These are phyloP conservation scores for Mythimna loreyi DNA, from an alignment of 2,888 invertebrate genomes.

Conservation along the genomic window DNA sequence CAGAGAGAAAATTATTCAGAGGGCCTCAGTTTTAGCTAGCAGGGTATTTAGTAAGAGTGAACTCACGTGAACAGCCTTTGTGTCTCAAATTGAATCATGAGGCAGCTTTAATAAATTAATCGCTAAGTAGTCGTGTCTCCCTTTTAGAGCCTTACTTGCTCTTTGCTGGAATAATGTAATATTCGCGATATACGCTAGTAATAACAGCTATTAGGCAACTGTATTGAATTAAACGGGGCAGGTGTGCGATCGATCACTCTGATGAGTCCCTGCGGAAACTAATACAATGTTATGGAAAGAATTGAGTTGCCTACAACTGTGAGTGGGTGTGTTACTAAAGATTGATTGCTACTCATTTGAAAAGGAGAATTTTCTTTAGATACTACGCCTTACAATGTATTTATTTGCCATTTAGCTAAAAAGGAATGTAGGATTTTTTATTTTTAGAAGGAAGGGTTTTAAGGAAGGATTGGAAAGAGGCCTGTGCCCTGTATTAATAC, in stretches of 20 bases:
- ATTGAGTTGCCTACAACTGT: conserved; percentile 53
- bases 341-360: conserved; percentile 57
- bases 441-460: too few species aligned
- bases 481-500: too few species aligned
- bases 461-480: too few species aligned
- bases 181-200: conserved; percentile 73
- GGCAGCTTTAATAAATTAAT: conserved; percentile 80
- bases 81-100: conserved; percentile 82
- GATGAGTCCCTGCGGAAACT: conserved; percentile 64
- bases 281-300: conserved; percentile 61
- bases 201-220: conserved; percentile 69
- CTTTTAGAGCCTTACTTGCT: conserved; percentile 72
- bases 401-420: not conserved
- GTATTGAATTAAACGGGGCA: conserved; percentile 73
- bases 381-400: conserved; percentile 3
- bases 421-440: not conserved
- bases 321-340: conserved; percentile 43
- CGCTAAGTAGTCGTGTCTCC: conserved; percentile 78
- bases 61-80: conserved; percentile 72
- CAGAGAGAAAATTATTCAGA: conserved; percentile 26
- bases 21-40: conserved; percentile 16
- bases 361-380: conserved; percentile 46
- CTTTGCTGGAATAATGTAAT: conserved; percentile 78
- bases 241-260: conserved; percentile 74
- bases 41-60: conserved; percentile 48